Conservation (phyloP, 2,888 invertebrate species). For the Melipona beecheii region DNA sequence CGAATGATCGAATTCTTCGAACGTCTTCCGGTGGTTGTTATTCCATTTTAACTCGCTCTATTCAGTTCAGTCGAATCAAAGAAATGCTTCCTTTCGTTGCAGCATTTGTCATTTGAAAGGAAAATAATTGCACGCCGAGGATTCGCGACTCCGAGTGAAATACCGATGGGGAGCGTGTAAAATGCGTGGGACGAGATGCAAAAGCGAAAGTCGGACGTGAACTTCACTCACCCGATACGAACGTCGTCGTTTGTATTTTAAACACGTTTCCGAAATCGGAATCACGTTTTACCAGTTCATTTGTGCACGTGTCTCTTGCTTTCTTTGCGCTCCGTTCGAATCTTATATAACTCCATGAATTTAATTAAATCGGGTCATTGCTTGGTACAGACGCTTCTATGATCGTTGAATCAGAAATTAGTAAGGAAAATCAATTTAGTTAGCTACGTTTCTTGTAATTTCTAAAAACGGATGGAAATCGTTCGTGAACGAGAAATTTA, state of each 20-base stretch:
- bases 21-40: background rate
- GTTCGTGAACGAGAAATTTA: no score
- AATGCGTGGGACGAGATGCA: background rate
- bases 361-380: background rate
- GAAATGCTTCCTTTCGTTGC: background rate
- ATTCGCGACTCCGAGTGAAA: background rate
- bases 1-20: background rate
- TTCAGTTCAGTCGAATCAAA: background rate
- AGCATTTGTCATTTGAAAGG: background rate
- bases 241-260: background rate
- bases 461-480: no score
- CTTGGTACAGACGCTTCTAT: no score
- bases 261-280: background rate
- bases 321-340: background rate
- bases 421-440: no score
- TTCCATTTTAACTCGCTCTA: background rate
- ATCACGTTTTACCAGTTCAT: background rate
- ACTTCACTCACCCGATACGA: background rate
- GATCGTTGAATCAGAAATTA: no score
- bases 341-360: background rate
- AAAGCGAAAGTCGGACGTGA: background rate
- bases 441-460: no score
- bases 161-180: background rate
- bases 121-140: background rate
- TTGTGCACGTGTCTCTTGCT: background rate